These are phyloP conservation scores for Nibea coibor DNA, from an alignment of 2,113 vertebrate genomes.

Conservation along the genomic window DNA sequence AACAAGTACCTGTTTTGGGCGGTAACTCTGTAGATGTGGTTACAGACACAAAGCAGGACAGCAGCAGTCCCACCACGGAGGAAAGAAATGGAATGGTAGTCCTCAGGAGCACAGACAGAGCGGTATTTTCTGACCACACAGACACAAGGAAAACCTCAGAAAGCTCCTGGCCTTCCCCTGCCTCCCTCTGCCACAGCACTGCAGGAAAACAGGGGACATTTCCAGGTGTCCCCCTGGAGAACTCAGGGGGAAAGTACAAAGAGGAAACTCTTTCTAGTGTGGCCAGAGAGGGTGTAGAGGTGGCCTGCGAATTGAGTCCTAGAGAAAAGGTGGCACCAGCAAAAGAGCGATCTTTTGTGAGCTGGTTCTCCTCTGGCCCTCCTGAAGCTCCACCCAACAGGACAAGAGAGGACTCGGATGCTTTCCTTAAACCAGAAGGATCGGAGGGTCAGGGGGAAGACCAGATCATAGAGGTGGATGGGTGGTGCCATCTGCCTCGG, in stretches of 20 bases:
- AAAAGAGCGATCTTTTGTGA: slow-evolving; percentile 48
- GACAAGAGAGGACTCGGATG: slow-evolving; percentile 32
- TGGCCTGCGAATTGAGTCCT: slow-evolving; percentile 66
- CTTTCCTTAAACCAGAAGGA: slow-evolving; percentile 45
- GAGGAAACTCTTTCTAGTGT: slow-evolving; percentile 33
- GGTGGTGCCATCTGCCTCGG: slow-evolving; percentile 78
- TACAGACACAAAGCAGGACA: slow-evolving; percentile 47
- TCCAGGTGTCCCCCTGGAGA: slow-evolving; percentile 36
- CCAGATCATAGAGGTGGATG: slow-evolving; percentile 82
- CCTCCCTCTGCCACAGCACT: slow-evolving; percentile 28
- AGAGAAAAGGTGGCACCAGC: slow-evolving; percentile 53
- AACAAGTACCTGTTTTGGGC: slow-evolving; percentile 54
- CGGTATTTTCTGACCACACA: slow-evolving; percentile 66
- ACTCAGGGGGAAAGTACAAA: slow-evolving; percentile 33
- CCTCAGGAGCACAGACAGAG: slow-evolving; percentile 71
- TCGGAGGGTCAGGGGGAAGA: slow-evolving; percentile 55
- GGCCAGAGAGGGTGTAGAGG: slow-evolving; percentile 53
- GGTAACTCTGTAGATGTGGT: slow-evolving; percentile 23
- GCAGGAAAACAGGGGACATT: slow-evolving; percentile 35
- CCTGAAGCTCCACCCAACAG: slow-evolving; percentile 8
- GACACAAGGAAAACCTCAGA: slow-evolving; percentile 58
- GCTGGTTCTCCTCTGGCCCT: slow-evolving; percentile 45
- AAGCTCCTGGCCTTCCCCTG: slow-evolving; percentile 49
- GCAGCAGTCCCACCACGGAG: slow-evolving; percentile 60
- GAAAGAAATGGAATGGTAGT: slow-evolving; percentile 71